A percentile compares a stretch with the other conserved stretches of the same genome.
Conservation (phyloP, 2,113 vertebrate species). For the Bujurquina vittata region DNA sequence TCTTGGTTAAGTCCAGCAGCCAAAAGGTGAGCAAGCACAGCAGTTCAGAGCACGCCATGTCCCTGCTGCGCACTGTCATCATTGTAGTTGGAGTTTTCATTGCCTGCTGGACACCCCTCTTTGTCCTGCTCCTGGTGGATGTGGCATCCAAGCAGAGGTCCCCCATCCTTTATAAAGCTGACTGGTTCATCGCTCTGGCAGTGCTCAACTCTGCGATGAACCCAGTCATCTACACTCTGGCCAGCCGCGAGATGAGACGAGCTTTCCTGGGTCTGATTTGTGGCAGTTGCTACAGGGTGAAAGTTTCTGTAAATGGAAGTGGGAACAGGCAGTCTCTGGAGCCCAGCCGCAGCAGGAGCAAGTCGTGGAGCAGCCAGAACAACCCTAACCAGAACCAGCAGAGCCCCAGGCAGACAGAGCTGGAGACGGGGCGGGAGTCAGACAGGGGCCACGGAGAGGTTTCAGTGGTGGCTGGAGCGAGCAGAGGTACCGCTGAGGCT, state of each 20-base stretch:
- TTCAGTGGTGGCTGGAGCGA: slow-evolving; percentile 43
- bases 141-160: slow-evolving; percentile 87
- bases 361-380: slow-evolving; percentile 88
- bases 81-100: slow-evolving; percentile 96
- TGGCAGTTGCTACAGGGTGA: slow-evolving; percentile 76
- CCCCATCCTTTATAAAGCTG: slow-evolving; percentile 83
- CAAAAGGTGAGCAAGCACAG: slow-evolving; percentile 89
- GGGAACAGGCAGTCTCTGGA: slow-evolving; percentile 80
- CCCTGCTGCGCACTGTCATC: slow-evolving; percentile 91
- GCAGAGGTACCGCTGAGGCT: not conserved
- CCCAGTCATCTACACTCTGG: slow-evolving; percentile 94
- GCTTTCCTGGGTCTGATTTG: slow-evolving; percentile 91
- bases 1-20: slow-evolving; percentile 92
- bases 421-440: slow-evolving; percentile 23
- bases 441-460: slow-evolving; percentile 24
- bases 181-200: slow-evolving; percentile 91
- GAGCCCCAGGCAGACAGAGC: slow-evolving; percentile 32
- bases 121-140: slow-evolving; percentile 90
- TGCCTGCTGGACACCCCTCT: slow-evolving; percentile 93
- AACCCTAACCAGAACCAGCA: slow-evolving; percentile 69
- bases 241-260: slow-evolving; percentile 94
- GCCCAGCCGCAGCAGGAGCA: slow-evolving; percentile 86
- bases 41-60: slow-evolving; percentile 91
- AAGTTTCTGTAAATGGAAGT: slow-evolving; percentile 42
- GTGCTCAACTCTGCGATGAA: slow-evolving; percentile 96